Conservation (phyloP, 2,888 invertebrate species). For the Lithophane semibrunnea region DNA sequence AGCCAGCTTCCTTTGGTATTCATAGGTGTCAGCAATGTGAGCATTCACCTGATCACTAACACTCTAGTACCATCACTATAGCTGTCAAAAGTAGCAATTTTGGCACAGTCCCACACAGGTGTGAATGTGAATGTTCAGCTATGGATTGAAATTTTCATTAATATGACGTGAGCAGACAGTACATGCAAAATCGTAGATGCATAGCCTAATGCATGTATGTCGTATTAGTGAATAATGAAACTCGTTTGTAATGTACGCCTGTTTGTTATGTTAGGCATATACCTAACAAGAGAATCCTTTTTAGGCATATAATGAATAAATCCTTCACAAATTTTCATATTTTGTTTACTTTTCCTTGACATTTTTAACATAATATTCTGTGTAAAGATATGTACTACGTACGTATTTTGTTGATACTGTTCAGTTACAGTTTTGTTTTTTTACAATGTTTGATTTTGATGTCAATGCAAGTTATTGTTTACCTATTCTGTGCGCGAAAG, state of each 20-base stretch:
- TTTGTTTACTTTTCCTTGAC: not conserved
- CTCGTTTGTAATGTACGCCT: not conserved
- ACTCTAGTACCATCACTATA: conserved; percentile 4
- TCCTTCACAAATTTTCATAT: not conserved
- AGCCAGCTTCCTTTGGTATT: conserved; percentile 19
- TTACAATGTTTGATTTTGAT: conserved; percentile 13
- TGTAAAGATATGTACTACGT: not conserved
- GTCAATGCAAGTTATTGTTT: conserved; percentile 21
- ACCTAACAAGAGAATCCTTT: not conserved
- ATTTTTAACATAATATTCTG: not conserved
- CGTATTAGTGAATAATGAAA: not conserved
- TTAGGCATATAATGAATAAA: no score
- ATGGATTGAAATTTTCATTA: conserved; percentile 27
- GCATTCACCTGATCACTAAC: conserved; percentile 27
- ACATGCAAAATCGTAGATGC: conserved; percentile 2
- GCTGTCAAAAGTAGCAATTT: conserved; percentile 32
- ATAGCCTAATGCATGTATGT: not conserved
- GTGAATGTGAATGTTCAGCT: conserved; percentile 34
- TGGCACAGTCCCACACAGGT: conserved; percentile 53
- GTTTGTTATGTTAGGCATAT: not conserved
- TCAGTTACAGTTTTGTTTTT: conserved; percentile 2
- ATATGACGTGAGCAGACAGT: conserved; percentile 18
- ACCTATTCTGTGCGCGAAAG: not conserved
- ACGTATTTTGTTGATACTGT: not conserved
- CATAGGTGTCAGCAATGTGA: conserved; percentile 11